Evolutionary conservation across 2,113 vertebrate species (phyloP).

Genomic region (Actinemys pallida): DNA sequence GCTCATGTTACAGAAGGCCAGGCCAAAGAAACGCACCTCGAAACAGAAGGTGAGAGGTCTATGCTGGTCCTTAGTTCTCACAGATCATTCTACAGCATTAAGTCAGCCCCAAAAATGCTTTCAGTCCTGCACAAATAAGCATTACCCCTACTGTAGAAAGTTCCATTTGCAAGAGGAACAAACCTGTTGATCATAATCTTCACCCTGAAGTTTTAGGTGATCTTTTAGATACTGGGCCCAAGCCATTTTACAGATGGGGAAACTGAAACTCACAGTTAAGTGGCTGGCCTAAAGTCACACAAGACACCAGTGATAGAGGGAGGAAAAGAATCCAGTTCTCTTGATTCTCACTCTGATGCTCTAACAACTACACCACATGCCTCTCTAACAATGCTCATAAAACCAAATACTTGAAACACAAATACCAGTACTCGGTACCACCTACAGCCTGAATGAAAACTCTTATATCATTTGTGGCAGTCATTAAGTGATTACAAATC

Average conservation of each 20-base stretch:
- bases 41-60: neutral
- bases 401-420: neutral
- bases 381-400: neutral
- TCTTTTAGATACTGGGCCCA: neutral
- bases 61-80: neutral
- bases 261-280: neutral
- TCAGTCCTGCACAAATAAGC: neutral
- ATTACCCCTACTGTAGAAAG: neutral
- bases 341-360: neutral
- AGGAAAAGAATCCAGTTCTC: neutral
- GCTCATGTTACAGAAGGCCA: neutral
- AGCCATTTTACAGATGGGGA: neutral
- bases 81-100: neutral
- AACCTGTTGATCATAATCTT: neutral
- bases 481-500: neutral
- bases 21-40: neutral
- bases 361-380: neutral
- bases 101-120: neutral
- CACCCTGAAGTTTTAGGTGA: neutral
- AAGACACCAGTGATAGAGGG: neutral
- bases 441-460: neutral
- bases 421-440: neutral
- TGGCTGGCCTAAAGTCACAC: neutral
- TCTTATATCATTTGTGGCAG: neutral
- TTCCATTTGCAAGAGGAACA: neutral